Conservation (phyloP, 2,888 invertebrate genomes). For the Cerastoderma edule region DNA sequence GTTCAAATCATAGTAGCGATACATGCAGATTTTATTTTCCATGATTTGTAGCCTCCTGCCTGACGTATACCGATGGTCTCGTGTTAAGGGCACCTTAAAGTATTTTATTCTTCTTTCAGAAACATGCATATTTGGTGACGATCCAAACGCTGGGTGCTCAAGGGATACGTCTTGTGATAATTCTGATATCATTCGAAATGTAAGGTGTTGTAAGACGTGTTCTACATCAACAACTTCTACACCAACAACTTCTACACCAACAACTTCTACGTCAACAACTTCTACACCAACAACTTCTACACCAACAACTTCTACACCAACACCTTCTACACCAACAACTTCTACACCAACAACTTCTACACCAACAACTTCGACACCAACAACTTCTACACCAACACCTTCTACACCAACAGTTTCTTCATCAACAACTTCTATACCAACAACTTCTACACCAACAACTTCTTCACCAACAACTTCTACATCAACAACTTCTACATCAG, state of each 20-base stretch:
- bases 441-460: conserved; percentile 8
- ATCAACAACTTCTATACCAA: neutral
- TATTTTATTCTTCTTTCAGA: conserved; percentile 30
- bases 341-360: conserved; percentile 12
- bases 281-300: conserved; percentile 22
- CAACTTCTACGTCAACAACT: conserved; percentile 18
- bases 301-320: conserved; percentile 26
- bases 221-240: neutral
- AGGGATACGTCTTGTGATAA: conserved; percentile 28
- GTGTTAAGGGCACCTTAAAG: no score
- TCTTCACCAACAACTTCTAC: conserved; percentile 14
- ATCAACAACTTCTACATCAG: neutral
- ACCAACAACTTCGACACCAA: neutral
- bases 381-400: conserved; percentile 1
- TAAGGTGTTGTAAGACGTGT: conserved; percentile 52
- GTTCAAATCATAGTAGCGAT: no score
- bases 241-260: neutral
- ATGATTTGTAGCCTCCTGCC: no score
- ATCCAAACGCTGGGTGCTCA: conserved; percentile 39
- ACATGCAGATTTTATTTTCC: no score
- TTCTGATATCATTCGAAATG: conserved; percentile 27
- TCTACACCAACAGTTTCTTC: neutral
- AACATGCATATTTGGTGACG: conserved; percentile 51
- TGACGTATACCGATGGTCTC: no score
- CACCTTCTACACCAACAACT: conserved; percentile 4